Conservation (phyloP, 2,113 vertebrate species). For the Oxyruncus cristatus region DNA sequence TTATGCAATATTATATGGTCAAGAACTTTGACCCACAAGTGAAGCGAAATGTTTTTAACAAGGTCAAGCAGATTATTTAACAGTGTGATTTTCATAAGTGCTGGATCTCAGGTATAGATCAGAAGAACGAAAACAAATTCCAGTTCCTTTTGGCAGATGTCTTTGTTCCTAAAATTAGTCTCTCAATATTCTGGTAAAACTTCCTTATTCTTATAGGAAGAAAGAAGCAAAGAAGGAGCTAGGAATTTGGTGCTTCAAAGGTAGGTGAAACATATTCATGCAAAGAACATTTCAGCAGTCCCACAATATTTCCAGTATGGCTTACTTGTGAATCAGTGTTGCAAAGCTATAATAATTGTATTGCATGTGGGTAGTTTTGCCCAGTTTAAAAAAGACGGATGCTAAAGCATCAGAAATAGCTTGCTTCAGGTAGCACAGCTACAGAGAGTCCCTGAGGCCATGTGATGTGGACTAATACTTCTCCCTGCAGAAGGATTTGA, state of each 20-base stretch:
- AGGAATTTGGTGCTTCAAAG: neutral
- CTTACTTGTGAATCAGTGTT: neutral
- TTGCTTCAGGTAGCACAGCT: neutral
- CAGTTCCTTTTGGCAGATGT: neutral
- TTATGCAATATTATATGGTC: neutral
- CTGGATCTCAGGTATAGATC: neutral
- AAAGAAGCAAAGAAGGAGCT: neutral
- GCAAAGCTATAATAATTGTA: neutral
- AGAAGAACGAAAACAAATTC: neutral
- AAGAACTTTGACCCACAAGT: neutral
- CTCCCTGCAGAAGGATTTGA: neutral
- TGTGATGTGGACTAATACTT: neutral
- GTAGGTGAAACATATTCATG: neutral
- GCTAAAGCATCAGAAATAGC: neutral
- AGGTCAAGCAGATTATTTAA: neutral
- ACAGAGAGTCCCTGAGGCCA: neutral
- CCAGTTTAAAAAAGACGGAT: neutral
- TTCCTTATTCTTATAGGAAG: neutral
- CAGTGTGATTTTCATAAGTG: neutral
- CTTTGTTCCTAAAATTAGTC: neutral
- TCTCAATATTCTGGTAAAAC: neutral
- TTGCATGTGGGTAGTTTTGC: neutral
- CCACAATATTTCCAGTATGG: neutral
- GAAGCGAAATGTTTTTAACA: neutral
- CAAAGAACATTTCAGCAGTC: neutral